Conservation (phyloP, 2,888 invertebrate species). For the Theristus sp. region DNA sequence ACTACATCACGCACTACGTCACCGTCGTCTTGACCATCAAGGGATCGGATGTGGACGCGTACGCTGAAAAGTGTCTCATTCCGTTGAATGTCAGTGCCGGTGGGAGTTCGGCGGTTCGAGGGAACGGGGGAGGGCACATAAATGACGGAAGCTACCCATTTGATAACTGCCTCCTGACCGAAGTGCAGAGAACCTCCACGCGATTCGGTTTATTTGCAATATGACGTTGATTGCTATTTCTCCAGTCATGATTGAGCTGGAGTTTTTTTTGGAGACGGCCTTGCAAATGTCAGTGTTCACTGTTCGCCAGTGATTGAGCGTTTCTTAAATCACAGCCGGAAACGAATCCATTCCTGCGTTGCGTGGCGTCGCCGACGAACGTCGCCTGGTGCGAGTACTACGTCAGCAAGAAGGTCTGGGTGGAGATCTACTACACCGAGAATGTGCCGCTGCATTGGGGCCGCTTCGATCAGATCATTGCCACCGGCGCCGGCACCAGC, state of each 20-base stretch:
- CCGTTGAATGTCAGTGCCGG: conserved; percentile 9
- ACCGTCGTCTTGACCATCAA: conserved; percentile 21
- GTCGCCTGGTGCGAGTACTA: conserved; percentile 8
- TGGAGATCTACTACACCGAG: conserved; percentile 24
- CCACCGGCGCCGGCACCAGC: conserved; percentile 16
- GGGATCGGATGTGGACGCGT: conserved; percentile 17
- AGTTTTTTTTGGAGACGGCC: neutral
- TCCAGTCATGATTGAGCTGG: too few relatives aligned
- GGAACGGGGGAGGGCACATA: too few relatives aligned
- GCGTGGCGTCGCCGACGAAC: neutral
- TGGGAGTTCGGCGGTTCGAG: neutral
- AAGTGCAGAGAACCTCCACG: too few relatives aligned
- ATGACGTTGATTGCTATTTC: too few relatives aligned
- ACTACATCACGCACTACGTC: conserved; percentile 23
- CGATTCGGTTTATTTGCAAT: too few relatives aligned
- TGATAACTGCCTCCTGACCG: too few relatives aligned
- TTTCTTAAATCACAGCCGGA: conserved; percentile 6
- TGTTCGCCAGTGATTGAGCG: too few relatives aligned
- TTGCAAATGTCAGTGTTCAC: neutral
- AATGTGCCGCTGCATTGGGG: conserved; percentile 16
- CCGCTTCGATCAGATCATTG: conserved; percentile 12
- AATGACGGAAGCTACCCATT: too few relatives aligned
- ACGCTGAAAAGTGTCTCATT: conserved; percentile 12
- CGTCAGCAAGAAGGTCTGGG: conserved; percentile 18
- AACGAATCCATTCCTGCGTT: conserved; percentile 18